Evolutionary conservation across 1,140 invertebrate species (phyloP).

Genomic region (Monomorium pharaonis): DNA sequence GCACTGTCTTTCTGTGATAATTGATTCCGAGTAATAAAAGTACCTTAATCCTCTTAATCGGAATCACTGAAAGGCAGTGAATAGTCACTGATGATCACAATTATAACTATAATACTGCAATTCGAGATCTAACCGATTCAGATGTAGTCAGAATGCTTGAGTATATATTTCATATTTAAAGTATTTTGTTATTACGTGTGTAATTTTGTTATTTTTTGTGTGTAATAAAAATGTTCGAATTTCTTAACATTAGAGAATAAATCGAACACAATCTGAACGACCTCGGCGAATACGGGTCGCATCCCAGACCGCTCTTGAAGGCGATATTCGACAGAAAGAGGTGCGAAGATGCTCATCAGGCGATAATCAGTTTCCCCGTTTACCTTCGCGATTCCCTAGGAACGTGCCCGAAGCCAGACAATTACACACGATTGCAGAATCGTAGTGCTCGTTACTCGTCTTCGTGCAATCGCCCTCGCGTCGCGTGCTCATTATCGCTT

Average conservation of each 20-base stretch:
- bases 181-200: neutral
- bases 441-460: conserved; percentile 24
- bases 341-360: neutral
- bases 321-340: neutral
- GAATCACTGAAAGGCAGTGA: too few species aligned
- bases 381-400: conserved; percentile 4
- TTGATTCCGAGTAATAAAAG: too few species aligned
- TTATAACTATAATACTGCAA: too few species aligned
- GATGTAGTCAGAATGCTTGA: too few species aligned
- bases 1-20: too few species aligned
- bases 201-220: neutral
- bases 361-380: conserved; percentile 30
- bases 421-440: conserved; percentile 25
- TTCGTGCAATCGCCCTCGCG: neutral
- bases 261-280: neutral
- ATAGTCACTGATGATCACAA: too few species aligned
- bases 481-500: conserved; percentile 27
- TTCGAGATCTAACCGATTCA: too few species aligned
- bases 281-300: neutral
- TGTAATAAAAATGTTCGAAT: neutral
- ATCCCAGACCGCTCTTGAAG: neutral
- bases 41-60: too few species aligned
- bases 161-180: neutral
- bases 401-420: conserved; percentile 2
- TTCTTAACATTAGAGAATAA: neutral